Percentiles rank a stretch among this genome's conserved stretches.
Evolutionary conservation across 1,140 invertebrate species (phyloP).

Genomic region (Contarinia nasturtii): DNA sequence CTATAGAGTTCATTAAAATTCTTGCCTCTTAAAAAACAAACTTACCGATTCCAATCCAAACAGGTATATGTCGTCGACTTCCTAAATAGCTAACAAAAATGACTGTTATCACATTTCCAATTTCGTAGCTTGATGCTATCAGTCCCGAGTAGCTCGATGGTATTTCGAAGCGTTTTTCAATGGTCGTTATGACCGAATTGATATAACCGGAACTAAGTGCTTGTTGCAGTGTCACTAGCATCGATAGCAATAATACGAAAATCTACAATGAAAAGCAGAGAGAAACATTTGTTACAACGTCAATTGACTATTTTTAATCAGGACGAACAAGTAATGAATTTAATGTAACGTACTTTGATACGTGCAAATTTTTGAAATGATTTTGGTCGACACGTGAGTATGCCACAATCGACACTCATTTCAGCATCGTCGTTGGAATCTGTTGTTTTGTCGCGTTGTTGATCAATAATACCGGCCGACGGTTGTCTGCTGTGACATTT

Average conservation of each 20-base stretch:
- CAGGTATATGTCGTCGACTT: slow-evolving; percentile 75
- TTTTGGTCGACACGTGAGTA: slow-evolving; percentile 56
- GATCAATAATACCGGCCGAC: slow-evolving; percentile 43
- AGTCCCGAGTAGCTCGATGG: slow-evolving; percentile 80
- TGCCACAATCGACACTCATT: slow-evolving; percentile 54
- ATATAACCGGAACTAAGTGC: slow-evolving; percentile 78
- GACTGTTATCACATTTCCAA: slow-evolving; percentile 86
- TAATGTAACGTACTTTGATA: slow-evolving; percentile 43
- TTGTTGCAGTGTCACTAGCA: slow-evolving; percentile 79
- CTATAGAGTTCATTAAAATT: no score
- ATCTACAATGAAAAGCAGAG: slow-evolving; percentile 36
- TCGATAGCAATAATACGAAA: slow-evolving; percentile 79
- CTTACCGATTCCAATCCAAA: slow-evolving; percentile 80
- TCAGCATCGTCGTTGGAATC: slow-evolving; percentile 13
- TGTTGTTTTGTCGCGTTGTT: slow-evolving; percentile 21
- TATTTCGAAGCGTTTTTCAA: slow-evolving; percentile 91
- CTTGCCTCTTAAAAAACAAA: slow-evolving; percentile 3
- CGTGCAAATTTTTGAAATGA: slow-evolving; percentile 67
- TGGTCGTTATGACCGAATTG: slow-evolving; percentile 90
- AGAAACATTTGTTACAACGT: slow-evolving; percentile 5
- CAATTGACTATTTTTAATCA: background rate
- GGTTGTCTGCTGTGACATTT: slow-evolving; percentile 63
- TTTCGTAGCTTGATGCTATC: slow-evolving; percentile 86
- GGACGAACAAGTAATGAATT: slow-evolving; percentile 1
- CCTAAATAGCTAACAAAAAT: slow-evolving; percentile 92